Percentiles rank a stretch among this genome's conserved stretches.
These are phyloP conservation scores for Parascotia fuliginaria DNA, from an alignment of 2,888 invertebrate species.

Conservation along the genomic window DNA sequence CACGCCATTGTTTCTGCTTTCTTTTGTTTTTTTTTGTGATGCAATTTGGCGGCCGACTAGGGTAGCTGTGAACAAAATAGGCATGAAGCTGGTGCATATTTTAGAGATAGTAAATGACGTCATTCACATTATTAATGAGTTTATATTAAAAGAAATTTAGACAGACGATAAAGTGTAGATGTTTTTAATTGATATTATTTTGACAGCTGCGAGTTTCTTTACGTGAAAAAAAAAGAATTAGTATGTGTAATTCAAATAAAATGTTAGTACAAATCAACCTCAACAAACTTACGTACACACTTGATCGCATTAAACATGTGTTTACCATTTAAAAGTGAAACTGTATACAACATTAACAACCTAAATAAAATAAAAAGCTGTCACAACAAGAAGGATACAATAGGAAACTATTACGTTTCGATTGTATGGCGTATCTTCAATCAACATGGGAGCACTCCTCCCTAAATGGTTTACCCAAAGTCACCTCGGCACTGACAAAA, in stretches of 20 bases:
- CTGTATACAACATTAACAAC: conserved; percentile 10
- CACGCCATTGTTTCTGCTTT: conserved; percentile 63
- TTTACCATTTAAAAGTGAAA: conserved; percentile 14
- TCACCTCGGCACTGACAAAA: conserved; percentile 54
- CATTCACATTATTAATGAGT: conserved; percentile 36
- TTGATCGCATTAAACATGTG: conserved; percentile 20
- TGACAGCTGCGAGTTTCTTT: conserved; percentile 22
- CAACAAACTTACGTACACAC: conserved; percentile 7
- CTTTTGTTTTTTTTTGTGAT: conserved; percentile 69
- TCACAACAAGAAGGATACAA: conserved; percentile 36
- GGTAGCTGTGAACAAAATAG: conserved; percentile 55
- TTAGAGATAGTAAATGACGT: conserved; percentile 44
- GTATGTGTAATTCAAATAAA: conserved; percentile 9
- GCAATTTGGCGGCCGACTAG: conserved; percentile 59
- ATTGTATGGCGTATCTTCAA: conserved; percentile 43
- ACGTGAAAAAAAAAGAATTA: conserved; percentile 9
- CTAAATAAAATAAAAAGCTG: conserved; percentile 22
- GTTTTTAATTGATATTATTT: conserved; percentile 18
- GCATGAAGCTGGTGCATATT: conserved; percentile 61
- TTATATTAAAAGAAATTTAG: conserved; percentile 14
- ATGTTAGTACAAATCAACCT: conserved; percentile 22
- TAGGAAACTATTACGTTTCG: conserved; percentile 35
- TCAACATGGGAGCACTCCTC: conserved; percentile 30
- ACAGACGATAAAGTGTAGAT: conserved; percentile 10
- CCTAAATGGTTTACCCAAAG: conserved; percentile 28